phyloP scores from a whole-genome alignment of 2,888 invertebrate species.

The Nezara viridula region DNA sequence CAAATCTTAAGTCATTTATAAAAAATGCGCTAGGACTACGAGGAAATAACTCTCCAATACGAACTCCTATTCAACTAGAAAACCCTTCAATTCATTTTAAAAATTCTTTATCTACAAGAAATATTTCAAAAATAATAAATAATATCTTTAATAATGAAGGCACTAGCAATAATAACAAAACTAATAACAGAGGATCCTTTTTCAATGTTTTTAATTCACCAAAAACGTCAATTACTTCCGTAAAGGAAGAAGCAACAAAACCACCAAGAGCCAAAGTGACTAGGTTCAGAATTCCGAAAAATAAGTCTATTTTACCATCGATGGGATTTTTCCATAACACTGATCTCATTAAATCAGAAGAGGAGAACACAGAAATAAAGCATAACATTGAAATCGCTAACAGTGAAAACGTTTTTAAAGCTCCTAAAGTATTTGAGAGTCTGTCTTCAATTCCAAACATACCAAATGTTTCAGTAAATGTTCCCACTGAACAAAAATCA shows the following conservation, averaged over 20 bases:
- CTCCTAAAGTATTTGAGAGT: not conserved
- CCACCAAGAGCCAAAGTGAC: not conserved
- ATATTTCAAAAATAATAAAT: not conserved
- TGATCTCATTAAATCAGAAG: not conserved
- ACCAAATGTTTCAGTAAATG: not conserved
- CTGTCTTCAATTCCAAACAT: not conserved
- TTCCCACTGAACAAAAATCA: not conserved
- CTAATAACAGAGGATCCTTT: not conserved
- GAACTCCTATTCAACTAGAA: not conserved
- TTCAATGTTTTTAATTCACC: not conserved
- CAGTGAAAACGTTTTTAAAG: not conserved
- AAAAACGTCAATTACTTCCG: not conserved
- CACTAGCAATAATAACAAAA: not conserved
- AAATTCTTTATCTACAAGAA: not conserved
- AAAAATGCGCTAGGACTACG: not conserved
- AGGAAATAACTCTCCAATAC: not conserved
- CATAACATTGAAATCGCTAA: not conserved
- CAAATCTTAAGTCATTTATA: not conserved
- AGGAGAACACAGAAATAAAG: not conserved
- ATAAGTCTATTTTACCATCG: not conserved
- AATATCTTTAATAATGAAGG: not conserved
- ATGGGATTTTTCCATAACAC: not conserved
- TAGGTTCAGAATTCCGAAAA: not conserved
- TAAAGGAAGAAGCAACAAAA: not conserved
- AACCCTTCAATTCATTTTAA: not conserved